Conservation (phyloP, 2,888 invertebrate genomes). For the Shargacucullia verbasci region DNA sequence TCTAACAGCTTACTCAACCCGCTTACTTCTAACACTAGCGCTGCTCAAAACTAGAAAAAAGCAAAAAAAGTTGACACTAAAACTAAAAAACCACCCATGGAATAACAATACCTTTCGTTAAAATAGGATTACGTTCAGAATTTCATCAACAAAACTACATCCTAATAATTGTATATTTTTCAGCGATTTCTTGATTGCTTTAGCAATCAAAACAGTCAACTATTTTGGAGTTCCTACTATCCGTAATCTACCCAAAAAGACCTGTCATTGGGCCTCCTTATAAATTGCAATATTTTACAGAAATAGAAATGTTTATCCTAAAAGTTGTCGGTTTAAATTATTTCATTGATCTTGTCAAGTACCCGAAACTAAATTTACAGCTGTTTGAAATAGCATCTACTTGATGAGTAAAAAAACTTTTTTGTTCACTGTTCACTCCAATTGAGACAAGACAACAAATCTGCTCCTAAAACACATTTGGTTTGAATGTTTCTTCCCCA, state of each 20-base stretch:
- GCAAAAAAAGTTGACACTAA: not conserved
- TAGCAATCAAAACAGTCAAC: too few species aligned
- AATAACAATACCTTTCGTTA: not conserved
- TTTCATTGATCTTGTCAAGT: not conserved
- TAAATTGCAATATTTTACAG: not conserved
- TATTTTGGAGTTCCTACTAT: too few species aligned
- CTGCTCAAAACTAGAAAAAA: not conserved
- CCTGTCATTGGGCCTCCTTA: too few species aligned
- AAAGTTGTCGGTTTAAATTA: not conserved
- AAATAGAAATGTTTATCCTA: not conserved
- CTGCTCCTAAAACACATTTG: conserved; percentile 75
- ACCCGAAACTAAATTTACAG: conserved; percentile 2
- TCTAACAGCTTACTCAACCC: conserved; percentile 35
- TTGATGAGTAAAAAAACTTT: conserved; percentile 32
- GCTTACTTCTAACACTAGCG: conserved; percentile 5
- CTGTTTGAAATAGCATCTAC: conserved; percentile 26
- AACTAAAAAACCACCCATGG: not conserved
- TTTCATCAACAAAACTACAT: too few species aligned
- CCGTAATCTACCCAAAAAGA: too few species aligned
- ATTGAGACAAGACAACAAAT: conserved; percentile 68
- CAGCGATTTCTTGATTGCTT: too few species aligned
- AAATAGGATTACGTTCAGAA: not conserved
- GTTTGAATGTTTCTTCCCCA: conserved; percentile 79
- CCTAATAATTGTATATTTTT: too few species aligned
- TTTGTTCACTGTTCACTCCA: conserved; percentile 44